Evolutionary conservation across 2,797 vertebrate genomes (phyloP).

Genomic region (Euthynnus affinis): DNA sequence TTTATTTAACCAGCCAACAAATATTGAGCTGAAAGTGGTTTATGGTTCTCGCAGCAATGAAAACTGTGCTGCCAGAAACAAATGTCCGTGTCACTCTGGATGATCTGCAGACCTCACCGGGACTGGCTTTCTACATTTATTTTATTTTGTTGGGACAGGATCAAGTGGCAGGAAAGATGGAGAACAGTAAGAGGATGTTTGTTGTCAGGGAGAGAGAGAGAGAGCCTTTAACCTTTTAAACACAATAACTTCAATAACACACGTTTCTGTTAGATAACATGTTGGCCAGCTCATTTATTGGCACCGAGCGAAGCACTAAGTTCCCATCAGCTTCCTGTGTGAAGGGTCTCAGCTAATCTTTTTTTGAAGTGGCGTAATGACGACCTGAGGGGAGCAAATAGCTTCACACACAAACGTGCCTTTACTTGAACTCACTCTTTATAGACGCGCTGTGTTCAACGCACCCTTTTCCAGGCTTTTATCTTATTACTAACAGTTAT

Average conservation of each 20-base stretch:
- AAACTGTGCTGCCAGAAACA: too few species aligned
- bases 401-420: constrained; percentile 15
- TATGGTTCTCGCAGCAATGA: background rate
- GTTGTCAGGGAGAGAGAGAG: too few species aligned
- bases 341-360: background rate
- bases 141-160: background rate
- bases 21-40: background rate
- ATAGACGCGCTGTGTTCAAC: background rate
- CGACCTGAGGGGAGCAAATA: constrained; percentile 18
- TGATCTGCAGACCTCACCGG: background rate
- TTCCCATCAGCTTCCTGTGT: background rate
- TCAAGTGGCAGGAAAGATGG: too few species aligned
- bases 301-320: background rate
- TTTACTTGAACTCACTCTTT: background rate
- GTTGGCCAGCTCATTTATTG: background rate
- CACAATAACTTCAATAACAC: too few species aligned
- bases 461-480: background rate
- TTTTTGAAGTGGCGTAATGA: background rate
- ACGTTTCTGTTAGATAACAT: too few species aligned
- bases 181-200: background rate
- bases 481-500: background rate
- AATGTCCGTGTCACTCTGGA: too few species aligned
- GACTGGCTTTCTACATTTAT: background rate
- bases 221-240: too few species aligned
- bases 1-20: background rate